These are phyloP conservation scores for Rhinatrema bivittatum DNA, from an alignment of 2,797 vertebrate genomes.

Conservation along the genomic window DNA sequence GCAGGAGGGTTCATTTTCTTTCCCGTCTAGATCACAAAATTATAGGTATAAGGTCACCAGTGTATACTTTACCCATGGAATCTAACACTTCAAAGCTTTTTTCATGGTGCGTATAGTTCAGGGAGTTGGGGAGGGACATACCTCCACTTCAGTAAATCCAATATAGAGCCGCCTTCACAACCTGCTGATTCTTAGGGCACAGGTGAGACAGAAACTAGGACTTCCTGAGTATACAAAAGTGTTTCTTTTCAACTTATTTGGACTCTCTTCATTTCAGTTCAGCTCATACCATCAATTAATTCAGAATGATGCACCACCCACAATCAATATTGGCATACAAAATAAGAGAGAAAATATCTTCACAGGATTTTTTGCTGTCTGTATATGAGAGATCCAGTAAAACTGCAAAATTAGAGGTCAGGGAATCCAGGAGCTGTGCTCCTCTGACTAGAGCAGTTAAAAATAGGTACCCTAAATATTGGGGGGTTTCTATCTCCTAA, in stretches of 20 bases:
- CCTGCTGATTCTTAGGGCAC: conserved; percentile 24
- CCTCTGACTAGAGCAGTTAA: too few species aligned
- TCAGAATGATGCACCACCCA: background rate
- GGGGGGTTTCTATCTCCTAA: too few species aligned
- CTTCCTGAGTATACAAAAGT: conserved; percentile 9
- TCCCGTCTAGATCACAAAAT: background rate
- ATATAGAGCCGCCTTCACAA: background rate
- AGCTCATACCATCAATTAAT: conserved; percentile 8
- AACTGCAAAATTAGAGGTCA: too few species aligned
- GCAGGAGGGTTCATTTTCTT: background rate
- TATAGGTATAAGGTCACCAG: background rate
- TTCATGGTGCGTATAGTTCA: background rate
- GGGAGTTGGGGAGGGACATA: conserved; percentile 12
- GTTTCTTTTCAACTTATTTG: conserved; percentile 23
- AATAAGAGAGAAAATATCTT: background rate
- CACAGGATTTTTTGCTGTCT: too few species aligned
- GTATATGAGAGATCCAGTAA: too few species aligned
- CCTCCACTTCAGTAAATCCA: background rate
- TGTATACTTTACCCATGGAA: conserved; percentile 9
- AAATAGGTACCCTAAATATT: too few species aligned
- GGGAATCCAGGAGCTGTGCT: too few species aligned
- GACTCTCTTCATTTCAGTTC: conserved; percentile 19
- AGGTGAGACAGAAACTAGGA: conserved; percentile 22
- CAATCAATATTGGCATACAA: rapidly evolving
- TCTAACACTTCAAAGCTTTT: conserved; percentile 19